phyloP scores from a whole-genome alignment of 2,888 invertebrate species.

The Tryphoninae sp. region DNA sequence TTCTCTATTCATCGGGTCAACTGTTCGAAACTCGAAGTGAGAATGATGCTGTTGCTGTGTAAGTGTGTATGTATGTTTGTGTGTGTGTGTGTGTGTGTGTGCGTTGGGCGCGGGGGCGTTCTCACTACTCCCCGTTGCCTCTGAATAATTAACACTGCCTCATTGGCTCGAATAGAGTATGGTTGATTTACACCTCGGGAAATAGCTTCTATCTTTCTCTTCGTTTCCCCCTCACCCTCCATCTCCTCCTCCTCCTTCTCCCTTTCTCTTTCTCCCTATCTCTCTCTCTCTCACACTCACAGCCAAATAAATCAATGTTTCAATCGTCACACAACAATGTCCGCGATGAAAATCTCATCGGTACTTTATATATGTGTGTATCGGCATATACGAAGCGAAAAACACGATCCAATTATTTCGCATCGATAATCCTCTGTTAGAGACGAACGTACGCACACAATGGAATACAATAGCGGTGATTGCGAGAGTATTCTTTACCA shows the following conservation, averaged over 20 bases:
- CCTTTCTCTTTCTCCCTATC: neutral
- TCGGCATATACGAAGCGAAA: neutral
- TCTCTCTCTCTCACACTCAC: neutral
- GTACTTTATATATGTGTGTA: neutral
- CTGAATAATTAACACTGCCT: slow-evolving; percentile 52
- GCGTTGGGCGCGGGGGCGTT: neutral
- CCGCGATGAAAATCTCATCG: slow-evolving; percentile 15
- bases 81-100: neutral
- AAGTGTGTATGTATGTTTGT: too few species aligned
- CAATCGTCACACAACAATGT: slow-evolving; percentile 37
- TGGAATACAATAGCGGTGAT: slow-evolving; percentile 25
- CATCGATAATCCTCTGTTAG: slow-evolving; percentile 22
- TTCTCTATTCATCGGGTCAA: neutral
- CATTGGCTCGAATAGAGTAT: slow-evolving; percentile 42
- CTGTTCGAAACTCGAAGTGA: neutral
- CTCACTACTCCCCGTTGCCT: neutral
- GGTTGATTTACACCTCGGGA: slow-evolving; percentile 32
- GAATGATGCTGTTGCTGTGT: too few species aligned
- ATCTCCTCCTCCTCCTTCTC: neutral
- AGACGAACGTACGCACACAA: neutral
- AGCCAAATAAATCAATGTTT: slow-evolving; percentile 43
- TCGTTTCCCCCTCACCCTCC: neutral
- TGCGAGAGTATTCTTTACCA: slow-evolving; percentile 13
- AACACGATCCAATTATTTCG: slow-evolving; percentile 45
- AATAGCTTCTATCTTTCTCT: slow-evolving; percentile 5